Percentiles rank a stretch among this genome's conserved stretches.
These are phyloP conservation scores for Podarcis raffonei DNA, from an alignment of 2,113 vertebrate species.

Conservation along the genomic window DNA sequence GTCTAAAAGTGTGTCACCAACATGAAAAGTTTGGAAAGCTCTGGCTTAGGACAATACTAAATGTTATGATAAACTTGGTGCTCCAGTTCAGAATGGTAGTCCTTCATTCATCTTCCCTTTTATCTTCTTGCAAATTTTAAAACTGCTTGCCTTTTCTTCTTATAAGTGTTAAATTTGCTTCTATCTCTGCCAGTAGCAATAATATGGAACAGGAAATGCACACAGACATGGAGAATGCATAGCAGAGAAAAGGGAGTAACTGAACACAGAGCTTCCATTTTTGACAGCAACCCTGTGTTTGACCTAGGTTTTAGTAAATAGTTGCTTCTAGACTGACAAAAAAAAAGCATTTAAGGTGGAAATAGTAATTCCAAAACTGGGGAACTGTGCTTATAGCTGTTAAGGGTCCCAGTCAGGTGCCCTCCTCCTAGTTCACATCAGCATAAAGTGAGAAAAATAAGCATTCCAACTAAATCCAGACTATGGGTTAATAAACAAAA, in stretches of 20 bases:
- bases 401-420: neutral
- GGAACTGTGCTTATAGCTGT: neutral
- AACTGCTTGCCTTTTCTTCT: neutral
- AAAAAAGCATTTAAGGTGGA: neutral
- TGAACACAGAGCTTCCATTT: neutral
- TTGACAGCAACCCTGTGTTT: neutral
- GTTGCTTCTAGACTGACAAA: neutral
- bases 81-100: neutral
- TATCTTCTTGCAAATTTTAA: neutral
- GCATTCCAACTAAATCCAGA: neutral
- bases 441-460: neutral
- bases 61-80: neutral
- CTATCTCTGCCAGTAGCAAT: neutral
- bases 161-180: neutral
- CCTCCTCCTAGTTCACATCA: neutral
- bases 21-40: too few relatives aligned
- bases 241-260: too few relatives aligned
- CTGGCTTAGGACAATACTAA: neutral
- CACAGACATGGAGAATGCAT: neutral
- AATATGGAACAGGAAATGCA: neutral
- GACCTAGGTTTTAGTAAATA: neutral
- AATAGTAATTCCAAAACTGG: too few relatives aligned
- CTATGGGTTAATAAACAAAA: slow-evolving; percentile 42
- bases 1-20: too few relatives aligned
- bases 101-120: neutral